Conservation (phyloP, 2,888 invertebrate species). For the Ecliptopera silaceata region DNA sequence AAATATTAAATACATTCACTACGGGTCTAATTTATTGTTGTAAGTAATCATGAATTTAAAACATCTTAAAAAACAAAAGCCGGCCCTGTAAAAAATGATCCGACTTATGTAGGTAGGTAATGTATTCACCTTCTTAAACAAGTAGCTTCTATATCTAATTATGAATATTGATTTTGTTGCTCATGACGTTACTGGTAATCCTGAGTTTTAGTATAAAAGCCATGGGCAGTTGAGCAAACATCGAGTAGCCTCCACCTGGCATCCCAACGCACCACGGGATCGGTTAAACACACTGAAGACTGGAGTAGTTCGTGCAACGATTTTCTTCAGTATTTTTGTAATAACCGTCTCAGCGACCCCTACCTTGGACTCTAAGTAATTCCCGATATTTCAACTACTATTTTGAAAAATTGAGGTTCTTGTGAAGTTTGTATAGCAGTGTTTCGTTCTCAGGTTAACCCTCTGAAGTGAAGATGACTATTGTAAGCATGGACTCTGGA, state of each 20-base stretch:
- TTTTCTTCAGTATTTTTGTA: conserved; percentile 82
- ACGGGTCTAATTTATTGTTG: too few relatives aligned
- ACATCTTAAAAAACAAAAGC: conserved; percentile 22
- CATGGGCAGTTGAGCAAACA: conserved; percentile 36
- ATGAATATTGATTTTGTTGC: conserved; percentile 74
- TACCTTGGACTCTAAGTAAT: conserved; percentile 57
- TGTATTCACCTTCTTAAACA: conserved; percentile 68
- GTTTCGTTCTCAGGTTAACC: conserved; percentile 44
- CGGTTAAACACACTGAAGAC: conserved; percentile 75
- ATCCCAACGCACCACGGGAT: conserved; percentile 65
- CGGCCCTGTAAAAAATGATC: conserved; percentile 49
- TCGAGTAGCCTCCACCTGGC: conserved; percentile 78
- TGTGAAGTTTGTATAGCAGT: conserved; percentile 1
- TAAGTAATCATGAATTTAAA: too few relatives aligned
- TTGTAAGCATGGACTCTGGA: conserved; percentile 70
- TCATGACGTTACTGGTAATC: conserved; percentile 64
- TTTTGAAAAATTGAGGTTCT: conserved; percentile 1
- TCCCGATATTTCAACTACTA: conserved; percentile 4
- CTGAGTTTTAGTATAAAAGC: conserved; percentile 69
- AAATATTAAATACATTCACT: too few relatives aligned
- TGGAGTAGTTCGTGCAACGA: conserved; percentile 82
- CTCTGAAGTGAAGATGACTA: conserved; percentile 58
- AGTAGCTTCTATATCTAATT: conserved; percentile 70
- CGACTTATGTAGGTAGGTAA: conserved; percentile 50
- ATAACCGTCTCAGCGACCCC: conserved; percentile 70